Evolutionary conservation across 35 echinoderm and acorn worm genomes (phyloP), one percentile per base, ranked within the genome.

Genomic region (Chiridota heheva): DNA sequence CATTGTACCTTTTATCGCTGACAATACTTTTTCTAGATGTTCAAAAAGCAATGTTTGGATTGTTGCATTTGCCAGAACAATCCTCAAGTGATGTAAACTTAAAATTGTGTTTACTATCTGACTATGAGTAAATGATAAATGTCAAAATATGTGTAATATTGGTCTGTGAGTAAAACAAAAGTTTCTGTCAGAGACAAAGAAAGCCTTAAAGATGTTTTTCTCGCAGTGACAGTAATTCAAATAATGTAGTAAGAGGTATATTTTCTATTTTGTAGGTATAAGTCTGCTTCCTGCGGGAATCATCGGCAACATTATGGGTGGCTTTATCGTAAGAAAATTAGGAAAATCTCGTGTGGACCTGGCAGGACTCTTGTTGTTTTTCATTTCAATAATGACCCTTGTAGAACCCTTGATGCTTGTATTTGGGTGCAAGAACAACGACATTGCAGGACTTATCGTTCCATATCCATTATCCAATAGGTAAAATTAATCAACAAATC

Each of bases 291-390:
- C 88, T 1, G 70, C 81, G 4, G 88, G 70, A 36, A 40, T 91
- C 32, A 43, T 91, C 43, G 88, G 88, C 7, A 91, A 91, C 38
- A 18, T 91, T 29, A 28, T 38, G 3, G 81, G 88, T 8, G 88
- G 88, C 38, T 43, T 91, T 20, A 2, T 91, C 38, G 88, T 91
- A 39, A 84, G 83, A 35, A 44, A 76, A 28, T 72, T 91, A 36
- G 83, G 83, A 28, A 61, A 77, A 2, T 60, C 34, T 82, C 63
- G 73, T 22, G 26, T 22, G 17, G 77, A 63, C 7, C 58, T 80
- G 2, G 84, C 59, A 8, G 26, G n/a, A 0, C 78, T 87, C 43
- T 60, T 65, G 13, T 16, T 78, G 5, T 5, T 57, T 41, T 26
- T 87, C 30, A 51, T 42, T 32, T 31, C 46, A 5, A 42, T 43